Conservation (phyloP, 2,888 invertebrate genomes). For the Drosophila mettleri region DNA sequence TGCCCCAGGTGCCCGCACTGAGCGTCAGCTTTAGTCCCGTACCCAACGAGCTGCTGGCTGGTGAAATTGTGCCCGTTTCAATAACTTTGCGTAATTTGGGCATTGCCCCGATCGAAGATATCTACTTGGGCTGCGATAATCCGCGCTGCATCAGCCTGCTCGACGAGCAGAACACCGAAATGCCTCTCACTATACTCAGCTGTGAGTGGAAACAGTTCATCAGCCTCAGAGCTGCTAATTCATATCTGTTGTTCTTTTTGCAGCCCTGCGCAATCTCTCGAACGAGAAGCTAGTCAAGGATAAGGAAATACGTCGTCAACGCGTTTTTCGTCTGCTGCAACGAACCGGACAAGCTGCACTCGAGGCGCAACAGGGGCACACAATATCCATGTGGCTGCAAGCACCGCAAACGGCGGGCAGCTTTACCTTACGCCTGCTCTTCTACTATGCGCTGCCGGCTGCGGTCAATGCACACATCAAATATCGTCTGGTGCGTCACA, state of each 20-base stretch:
- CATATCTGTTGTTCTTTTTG: background rate
- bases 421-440: conserved; percentile 88
- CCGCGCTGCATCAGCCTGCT: conserved; percentile 83
- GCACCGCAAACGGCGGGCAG: conserved; percentile 89
- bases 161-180: conserved; percentile 78
- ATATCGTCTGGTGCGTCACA: conserved; percentile 88
- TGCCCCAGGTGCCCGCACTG: conserved; percentile 92
- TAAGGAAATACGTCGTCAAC: conserved; percentile 84
- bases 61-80: conserved; percentile 89
- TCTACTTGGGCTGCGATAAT: conserved; percentile 86
- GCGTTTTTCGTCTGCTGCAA: conserved; percentile 82
- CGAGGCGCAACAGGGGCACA: conserved; percentile 82
- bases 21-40: conserved; percentile 89
- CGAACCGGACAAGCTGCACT: conserved; percentile 65
- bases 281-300: conserved; percentile 85
- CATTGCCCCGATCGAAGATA: conserved; percentile 87
- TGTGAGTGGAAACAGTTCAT: conserved; percentile 66
- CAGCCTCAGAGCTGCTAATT: background rate
- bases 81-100: conserved; percentile 89
- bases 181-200: conserved; percentile 83
- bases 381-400: conserved; percentile 88
- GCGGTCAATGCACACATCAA: conserved; percentile 66
- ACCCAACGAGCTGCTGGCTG: conserved; percentile 88
- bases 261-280: conserved; percentile 82
- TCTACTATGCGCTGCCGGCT: conserved; percentile 88